These are phyloP conservation scores for Cantharis lateralis DNA, from an alignment of 2,888 invertebrate genomes.

Conservation along the genomic window DNA sequence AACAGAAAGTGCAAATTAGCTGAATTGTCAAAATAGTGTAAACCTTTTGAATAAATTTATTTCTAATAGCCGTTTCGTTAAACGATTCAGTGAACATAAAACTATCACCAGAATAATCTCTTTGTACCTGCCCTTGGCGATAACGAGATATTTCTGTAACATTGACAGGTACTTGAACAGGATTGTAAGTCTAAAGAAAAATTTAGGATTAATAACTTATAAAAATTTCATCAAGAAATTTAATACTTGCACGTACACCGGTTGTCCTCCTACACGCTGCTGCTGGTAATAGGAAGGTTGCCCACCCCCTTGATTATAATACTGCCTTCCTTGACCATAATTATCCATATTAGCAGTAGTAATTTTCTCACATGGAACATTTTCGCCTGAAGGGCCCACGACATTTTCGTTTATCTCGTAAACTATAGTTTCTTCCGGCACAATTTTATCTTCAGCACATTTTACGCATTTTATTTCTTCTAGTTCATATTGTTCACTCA, in stretches of 20 bases:
- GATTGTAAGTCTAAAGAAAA: neutral
- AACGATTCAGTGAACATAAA: constrained; percentile 16
- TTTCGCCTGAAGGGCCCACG: neutral
- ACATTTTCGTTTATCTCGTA: neutral
- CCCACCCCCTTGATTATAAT: neutral
- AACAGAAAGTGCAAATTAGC: constrained; percentile 57
- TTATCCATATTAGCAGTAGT: neutral
- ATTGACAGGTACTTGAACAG: neutral
- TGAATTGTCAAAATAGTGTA: constrained; percentile 61
- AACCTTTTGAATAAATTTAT: constrained; percentile 58
- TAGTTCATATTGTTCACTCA: neutral
- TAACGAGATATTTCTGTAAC: neutral
- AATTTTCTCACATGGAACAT: neutral
- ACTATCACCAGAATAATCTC: neutral
- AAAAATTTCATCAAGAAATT: neutral
- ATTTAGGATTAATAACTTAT: neutral
- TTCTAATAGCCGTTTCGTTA: constrained; percentile 38
- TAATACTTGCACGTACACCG: constrained; percentile 5
- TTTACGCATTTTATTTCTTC: neutral
- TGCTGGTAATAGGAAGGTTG: constrained; percentile 9
- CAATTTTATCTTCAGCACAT: neutral
- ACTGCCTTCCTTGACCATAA: no score
- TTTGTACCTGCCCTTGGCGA: neutral
- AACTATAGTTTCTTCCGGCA: neutral
- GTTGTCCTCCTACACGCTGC: constrained; percentile 4